Base-by-base conservation (phyloP, 2,113 vertebrate genomes). In the Nematolebias whitei region DNA sequence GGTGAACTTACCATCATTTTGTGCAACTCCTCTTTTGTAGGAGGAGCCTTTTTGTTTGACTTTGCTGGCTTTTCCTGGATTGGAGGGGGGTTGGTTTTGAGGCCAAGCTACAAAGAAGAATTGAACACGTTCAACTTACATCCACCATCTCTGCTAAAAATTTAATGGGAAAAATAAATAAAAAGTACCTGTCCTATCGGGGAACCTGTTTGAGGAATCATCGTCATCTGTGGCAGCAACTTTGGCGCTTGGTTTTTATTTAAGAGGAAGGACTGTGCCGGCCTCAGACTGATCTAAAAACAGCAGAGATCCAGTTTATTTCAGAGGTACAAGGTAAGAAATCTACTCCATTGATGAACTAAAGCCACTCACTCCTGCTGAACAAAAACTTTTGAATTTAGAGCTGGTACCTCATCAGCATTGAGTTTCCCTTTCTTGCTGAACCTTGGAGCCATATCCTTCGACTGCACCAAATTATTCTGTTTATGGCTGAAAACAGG, bases 51-150 rank as follows among this genome's bases (percentile, higher is more conserved):
- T 91, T 98, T 99, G 68, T 59, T 96, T 32, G 89, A 95, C 90
- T 99, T 99, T 52, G 94, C 94, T 88, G 97, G 96, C 82, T 99
- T 99, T 85, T 99, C 98, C 90, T 99, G 98, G 85, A 99, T 99
- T 74, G 95, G 94, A 44, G 96, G 97, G 72, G 98, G 96, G 83
- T 96, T 98, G 70, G 93, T 96, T 95, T 98, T 98, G 68, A 99
- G 94, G 87, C 98, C 98, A 88, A 99, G 98, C 80, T 99, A 95
- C 90, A 93, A 95, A 59, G 94, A 77, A 44, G 38, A 71, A 0
- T 72, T n/a, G 19, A 23, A 18, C 11, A 4, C 7, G 16, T 51
- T 2, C 23, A 49, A 26, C 19, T 3, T 13, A 1, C 0, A 1
- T 12, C 4, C 11, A 32, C 1, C 1, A 20, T 3, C 43, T 29